These are phyloP conservation scores for Cercopithecus mona DNA, from an alignment of 2,113 vertebrate species.

Conservation along the genomic window DNA sequence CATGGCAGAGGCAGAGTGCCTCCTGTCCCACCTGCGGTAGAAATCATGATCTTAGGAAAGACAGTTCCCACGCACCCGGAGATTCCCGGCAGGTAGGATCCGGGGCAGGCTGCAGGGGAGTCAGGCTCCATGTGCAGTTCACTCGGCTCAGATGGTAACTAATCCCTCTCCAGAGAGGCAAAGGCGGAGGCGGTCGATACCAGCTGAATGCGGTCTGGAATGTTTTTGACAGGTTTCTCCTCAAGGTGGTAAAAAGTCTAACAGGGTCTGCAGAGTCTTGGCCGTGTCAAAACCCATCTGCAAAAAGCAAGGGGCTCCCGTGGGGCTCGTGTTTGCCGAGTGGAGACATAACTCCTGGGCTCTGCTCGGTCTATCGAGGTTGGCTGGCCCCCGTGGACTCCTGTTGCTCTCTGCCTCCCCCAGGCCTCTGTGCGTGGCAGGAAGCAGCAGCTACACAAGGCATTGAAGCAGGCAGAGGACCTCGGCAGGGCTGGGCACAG, in stretches of 20 bases:
- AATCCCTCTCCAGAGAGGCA: background rate
- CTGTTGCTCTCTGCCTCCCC: background rate
- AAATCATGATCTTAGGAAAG: accelerated
- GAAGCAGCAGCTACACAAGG: background rate
- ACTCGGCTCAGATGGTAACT: accelerated
- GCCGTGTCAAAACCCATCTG: background rate
- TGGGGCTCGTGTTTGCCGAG: accelerated
- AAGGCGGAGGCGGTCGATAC: background rate
- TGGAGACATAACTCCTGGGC: accelerated
- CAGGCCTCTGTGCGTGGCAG: accelerated
- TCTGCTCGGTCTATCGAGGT: accelerated
- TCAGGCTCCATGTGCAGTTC: accelerated
- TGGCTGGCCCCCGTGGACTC: accelerated
- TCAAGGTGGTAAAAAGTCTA: background rate
- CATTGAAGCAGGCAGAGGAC: background rate
- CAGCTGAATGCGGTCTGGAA: background rate
- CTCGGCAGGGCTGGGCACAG: accelerated
- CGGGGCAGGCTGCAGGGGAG: accelerated
- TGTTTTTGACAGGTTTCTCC: background rate
- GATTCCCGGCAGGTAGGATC: background rate
- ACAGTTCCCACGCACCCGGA: accelerated
- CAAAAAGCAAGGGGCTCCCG: accelerated
- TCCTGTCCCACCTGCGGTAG: accelerated
- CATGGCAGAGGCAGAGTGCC: accelerated
- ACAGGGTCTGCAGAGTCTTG: background rate